Evolutionary conservation across 2,113 vertebrate species (phyloP).

Genomic region (Scomber japonicus): DNA sequence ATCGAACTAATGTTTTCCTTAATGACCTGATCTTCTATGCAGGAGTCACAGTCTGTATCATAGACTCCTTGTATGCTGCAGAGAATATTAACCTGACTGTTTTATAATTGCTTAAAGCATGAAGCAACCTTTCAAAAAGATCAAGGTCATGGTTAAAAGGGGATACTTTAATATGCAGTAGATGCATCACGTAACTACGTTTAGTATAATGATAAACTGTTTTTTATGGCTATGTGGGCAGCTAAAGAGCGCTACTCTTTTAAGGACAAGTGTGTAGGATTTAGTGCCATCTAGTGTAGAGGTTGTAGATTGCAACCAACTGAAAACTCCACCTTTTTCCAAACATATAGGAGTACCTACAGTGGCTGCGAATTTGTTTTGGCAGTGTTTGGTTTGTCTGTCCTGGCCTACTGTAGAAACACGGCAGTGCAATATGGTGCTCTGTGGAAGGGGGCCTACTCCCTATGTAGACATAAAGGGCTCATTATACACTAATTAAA

Average conservation of each 20-base stretch:
- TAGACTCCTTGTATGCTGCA: constrained; percentile 3
- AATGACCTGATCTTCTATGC: constrained; percentile 12
- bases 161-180: neutral
- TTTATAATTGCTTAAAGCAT: constrained; percentile 20
- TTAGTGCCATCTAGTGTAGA: too few relatives aligned
- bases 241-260: neutral
- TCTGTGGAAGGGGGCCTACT: too few relatives aligned
- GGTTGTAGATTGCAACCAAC: too few relatives aligned
- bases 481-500: too few relatives aligned
- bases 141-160: constrained; percentile 14
- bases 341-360: too few relatives aligned
- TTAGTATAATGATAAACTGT: neutral
- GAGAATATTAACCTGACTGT: constrained; percentile 11
- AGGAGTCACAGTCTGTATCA: neutral
- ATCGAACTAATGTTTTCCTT: constrained; percentile 10
- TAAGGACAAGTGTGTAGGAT: too few relatives aligned
- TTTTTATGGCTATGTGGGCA: neutral
- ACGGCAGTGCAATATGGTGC: too few relatives aligned
- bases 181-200: neutral
- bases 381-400: too few relatives aligned
- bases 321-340: too few relatives aligned
- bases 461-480: too few relatives aligned
- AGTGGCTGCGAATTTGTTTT: too few relatives aligned
- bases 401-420: too few relatives aligned
- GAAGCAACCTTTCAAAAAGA: constrained; percentile 8